Base-by-base conservation (phyloP, 2,113 vertebrate species). In the Salvator merianae region DNA sequence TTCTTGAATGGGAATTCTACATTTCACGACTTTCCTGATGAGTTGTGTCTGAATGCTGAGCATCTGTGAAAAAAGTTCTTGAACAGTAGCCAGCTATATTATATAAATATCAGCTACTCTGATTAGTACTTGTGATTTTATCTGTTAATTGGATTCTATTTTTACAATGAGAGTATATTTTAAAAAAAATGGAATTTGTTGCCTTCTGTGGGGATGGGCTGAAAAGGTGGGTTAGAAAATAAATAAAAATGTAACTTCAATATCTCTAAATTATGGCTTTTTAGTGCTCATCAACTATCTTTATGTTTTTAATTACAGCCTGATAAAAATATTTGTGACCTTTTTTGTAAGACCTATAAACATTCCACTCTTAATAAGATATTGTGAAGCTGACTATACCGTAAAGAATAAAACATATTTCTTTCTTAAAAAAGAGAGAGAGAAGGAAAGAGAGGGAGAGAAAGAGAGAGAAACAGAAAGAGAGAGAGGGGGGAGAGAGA, bases 291-390 rank as follows among this genome's bases (percentile, higher is more conserved):
- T 18, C 80, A 20, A 72, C 40, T 77, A 75, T 1, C 3, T 94
- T 91, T 90, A 77, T 1, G 3, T 88, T 94, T 91, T 90, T 79
- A 81, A 90, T 93, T 80, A 74, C 50, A 53, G 32, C 55, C 14
- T 18, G n/a, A 40, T 74, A 34, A 73, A 73, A 76, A 76, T 68
- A 77, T 80, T 75, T 77, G 26, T 81, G 80, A 68, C 3, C 30
- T 93, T 95, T 93, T 59, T 59, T 89, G 91, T 86, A 79, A 89
- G 82, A 77, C 86, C 93, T 53, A 4, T 59, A 20, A 83, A 91
- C 92, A 89, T 94, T 94, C 93, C 91, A 87, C n/a, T 86, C 88
- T 69, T 90, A 91, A 86, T 84, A 92, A 91, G 94, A 91, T 87
- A 87, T 90, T 89, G 89, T 88, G 82, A 72, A 88, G 76, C 70